Conservation (phyloP, 2,888 invertebrate genomes). For the Cheilosia variabilis region DNA sequence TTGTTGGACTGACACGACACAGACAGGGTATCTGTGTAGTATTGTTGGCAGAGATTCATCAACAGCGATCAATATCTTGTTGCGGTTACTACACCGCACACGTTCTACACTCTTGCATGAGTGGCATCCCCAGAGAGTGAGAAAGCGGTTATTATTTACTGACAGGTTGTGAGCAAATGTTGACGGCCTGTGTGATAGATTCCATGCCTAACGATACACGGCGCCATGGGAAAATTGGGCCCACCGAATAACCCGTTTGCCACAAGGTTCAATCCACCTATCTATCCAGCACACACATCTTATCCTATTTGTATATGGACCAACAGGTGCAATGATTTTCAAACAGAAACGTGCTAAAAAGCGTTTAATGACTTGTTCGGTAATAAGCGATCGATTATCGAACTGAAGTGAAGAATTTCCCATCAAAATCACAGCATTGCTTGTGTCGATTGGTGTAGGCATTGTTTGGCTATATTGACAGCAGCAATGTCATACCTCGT, state of each 20-base stretch:
- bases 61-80: constrained; percentile 64
- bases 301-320: neutral
- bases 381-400: neutral
- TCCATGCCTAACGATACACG: constrained; percentile 16
- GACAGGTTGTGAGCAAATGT: constrained; percentile 65
- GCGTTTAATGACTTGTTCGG: constrained; percentile 36
- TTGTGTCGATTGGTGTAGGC: too few species aligned
- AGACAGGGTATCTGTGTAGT: neutral
- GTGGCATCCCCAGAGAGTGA: constrained; percentile 35
- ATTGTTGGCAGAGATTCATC: constrained; percentile 55
- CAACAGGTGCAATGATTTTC: constrained; percentile 9
- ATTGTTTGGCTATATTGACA: neutral
- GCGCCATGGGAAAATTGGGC: constrained; percentile 36
- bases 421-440: neutral
- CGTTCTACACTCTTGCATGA: neutral
- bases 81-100: constrained; percentile 53
- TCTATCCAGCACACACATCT: neutral
- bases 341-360: constrained; percentile 33
- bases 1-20: neutral
- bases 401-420: constrained; percentile 9
- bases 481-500: neutral
- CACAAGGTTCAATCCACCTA: neutral
- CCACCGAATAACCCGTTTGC: constrained; percentile 28
- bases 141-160: constrained; percentile 69
- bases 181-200: constrained; percentile 35